These are phyloP conservation scores for Lamproptera curius DNA, from an alignment of 2,888 invertebrate species.

Conservation along the genomic window DNA sequence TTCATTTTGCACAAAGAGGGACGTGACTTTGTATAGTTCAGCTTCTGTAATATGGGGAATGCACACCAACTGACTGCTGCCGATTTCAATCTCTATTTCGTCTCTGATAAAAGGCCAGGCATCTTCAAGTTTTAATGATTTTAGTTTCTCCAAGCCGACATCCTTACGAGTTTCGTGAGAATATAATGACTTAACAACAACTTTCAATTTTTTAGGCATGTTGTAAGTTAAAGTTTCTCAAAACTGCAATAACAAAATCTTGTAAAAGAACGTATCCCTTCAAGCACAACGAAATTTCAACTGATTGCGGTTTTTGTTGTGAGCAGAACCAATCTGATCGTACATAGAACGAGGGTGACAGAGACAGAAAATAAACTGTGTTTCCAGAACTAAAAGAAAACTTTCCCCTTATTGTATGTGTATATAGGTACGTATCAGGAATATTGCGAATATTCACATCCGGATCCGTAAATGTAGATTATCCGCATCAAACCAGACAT, in stretches of 20 bases:
- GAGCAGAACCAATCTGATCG: slow-evolving; percentile 1
- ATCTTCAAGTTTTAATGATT: slow-evolving; percentile 69
- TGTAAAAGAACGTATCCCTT: neutral
- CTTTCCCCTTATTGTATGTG: too few relatives aligned
- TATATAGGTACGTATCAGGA: too few relatives aligned
- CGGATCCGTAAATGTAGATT: too few relatives aligned
- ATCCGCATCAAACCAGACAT: too few relatives aligned
- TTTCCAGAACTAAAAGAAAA: slow-evolving; percentile 9
- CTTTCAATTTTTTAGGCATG: slow-evolving; percentile 75
- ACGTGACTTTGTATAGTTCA: slow-evolving; percentile 66
- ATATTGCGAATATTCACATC: too few relatives aligned
- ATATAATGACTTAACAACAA: slow-evolving; percentile 68
- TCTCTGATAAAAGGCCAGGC: slow-evolving; percentile 76
- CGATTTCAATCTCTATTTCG: slow-evolving; percentile 73
- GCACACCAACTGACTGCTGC: slow-evolving; percentile 69
- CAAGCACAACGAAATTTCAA: slow-evolving; percentile 36
- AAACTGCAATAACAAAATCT: too few relatives aligned
- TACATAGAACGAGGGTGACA: slow-evolving; percentile 19
- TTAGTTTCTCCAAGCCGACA: slow-evolving; percentile 63
- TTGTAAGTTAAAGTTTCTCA: too few relatives aligned
- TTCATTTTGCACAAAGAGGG: slow-evolving; percentile 69
- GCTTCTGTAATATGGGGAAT: slow-evolving; percentile 75
- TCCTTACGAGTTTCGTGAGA: slow-evolving; percentile 74
- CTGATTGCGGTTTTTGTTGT: slow-evolving; percentile 32
- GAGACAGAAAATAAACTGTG: slow-evolving; percentile 25